Percentiles rank a stretch among this genome's conserved stretches.
Conservation (phyloP, 2,888 invertebrate genomes). For the Drosophila leonis region DNA sequence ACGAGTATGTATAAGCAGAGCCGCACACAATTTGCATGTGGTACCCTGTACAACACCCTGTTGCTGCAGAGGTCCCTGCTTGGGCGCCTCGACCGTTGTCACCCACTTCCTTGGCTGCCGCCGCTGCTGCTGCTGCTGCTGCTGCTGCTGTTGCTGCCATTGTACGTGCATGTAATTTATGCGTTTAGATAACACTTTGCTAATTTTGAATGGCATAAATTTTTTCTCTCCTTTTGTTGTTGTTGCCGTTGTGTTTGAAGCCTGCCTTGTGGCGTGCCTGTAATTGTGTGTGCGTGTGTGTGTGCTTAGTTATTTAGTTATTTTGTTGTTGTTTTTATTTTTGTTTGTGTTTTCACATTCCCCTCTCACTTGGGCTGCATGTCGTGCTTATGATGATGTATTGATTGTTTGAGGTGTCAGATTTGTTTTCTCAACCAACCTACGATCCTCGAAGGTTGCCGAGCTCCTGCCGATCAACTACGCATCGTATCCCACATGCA, state of each 20-base stretch:
- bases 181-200: constrained; percentile 82
- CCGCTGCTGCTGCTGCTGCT: constrained; percentile 52
- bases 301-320: constrained; percentile 42
- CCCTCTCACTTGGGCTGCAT: constrained; percentile 43
- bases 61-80: constrained; percentile 21
- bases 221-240: constrained; percentile 35
- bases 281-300: constrained; percentile 79
- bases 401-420: constrained; percentile 81
- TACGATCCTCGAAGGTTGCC: constrained; percentile 34
- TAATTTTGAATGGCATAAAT: constrained; percentile 83
- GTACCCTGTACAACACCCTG: constrained; percentile 39
- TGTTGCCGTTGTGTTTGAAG: constrained; percentile 57
- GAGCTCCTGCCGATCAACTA: constrained; percentile 10
- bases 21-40: constrained; percentile 73
- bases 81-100: constrained; percentile 48
- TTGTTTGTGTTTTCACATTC: constrained; percentile 5
- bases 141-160: constrained; percentile 48
- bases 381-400: constrained; percentile 79
- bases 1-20: constrained; percentile 20
- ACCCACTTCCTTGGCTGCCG: constrained; percentile 57
- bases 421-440: constrained; percentile 65
- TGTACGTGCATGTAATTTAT: constrained; percentile 82
- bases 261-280: constrained; percentile 58
- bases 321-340: constrained; percentile 38
- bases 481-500: constrained; percentile 33